Base-by-base conservation (phyloP, 2,113 vertebrate genomes). In the Casuarius casuarius region DNA sequence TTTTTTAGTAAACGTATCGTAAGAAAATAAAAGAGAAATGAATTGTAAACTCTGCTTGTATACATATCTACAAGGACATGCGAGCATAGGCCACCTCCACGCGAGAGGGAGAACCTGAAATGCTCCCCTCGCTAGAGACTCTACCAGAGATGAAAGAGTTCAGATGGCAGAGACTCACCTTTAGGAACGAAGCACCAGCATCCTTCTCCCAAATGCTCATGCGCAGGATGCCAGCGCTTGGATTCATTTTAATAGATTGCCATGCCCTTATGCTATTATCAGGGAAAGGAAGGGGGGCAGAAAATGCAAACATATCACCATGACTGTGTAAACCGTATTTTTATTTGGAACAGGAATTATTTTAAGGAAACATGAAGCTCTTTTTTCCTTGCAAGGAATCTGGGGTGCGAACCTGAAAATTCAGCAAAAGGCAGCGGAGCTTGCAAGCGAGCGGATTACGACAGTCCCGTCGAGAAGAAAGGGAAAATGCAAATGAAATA, bases 401-500 rank as follows among this genome's bases (percentile, higher is more conserved):
- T 88, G 91, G 67, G 31, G 52, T 88, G 59, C 63, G 84, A 95
- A 94, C 68, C 75, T 94, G 94, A 87, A 85, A 77, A 91, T 88
- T 51, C 28, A 92, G 63, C 8, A 7, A 84, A 94, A 94, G 51
- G 78, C 84, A 84, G 75, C 94, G 91, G 92, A 67, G n/a, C 83
- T 89, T 95, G 74, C 84, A 96, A 94, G 94, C 65, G 82, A 92
- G 75, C 63, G 73, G 76, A 89, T 63, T 84, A 71, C 73, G 78
- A 94, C 83, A 90, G 67, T 44, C 44, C 67, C 83, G 88, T 76
- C 89, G 63, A 51, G 81, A 92, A 92, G 74, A 95, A 90, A 86
- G 84, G n/a, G 59, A 87, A 92, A 84, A 52, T 76, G 93, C 73
- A 97, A 96, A 97, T 85, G 35, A 95, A 97, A 94, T 73, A 94